Evolutionary conservation across 2,797 vertebrate species (phyloP), one percentile per base, ranked within the genome.

Genomic region (Fistularia tabacaria): DNA sequence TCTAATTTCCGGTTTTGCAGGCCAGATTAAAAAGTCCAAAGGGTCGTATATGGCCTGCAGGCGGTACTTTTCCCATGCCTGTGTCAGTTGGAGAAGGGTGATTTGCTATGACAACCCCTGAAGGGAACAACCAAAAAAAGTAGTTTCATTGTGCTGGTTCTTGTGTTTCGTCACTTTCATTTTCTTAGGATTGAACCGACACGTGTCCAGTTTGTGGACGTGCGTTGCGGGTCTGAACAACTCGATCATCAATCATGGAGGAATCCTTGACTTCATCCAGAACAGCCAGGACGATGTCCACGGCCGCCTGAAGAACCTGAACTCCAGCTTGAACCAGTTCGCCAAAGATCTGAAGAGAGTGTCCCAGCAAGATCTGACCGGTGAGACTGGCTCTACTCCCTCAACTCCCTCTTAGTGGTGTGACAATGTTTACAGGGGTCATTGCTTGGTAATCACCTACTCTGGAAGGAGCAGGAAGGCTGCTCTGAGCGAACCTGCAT

Each of bases 131-230:
- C 14, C 4, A 10, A 10, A 3, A 49, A 9, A 11, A 36, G 10
- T 9, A 49, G 10, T 36, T 36, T 3, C 1, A 36, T 36, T 36
- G n/a, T 14, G 14, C 13, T 41, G 12, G 15, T 9, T 36, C 9
- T 1, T 14, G 3, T 14, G 4, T 42, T 10, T 3, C 1, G 6
- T 38, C 2, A 1, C 41, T 58, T 3, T 49, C 3, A 1, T 1
- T 0, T 45, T 9, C 42, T 47, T 58, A 89, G 87, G 90, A 36
- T 89, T 98, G 51, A 93, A 87, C 54, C 88, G 82, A 58, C 94
- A 95, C 0, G 84, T 96, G 66, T 86, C 92, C 0, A 90, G 91
- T 50, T 88, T 98, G 65, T 97, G 94, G 96, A 90, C 62, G 0
- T 92, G 92, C 39, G 83, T 96, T 1, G 89, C 84, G 36, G 91